These are phyloP conservation scores for Apodemia hepburni DNA, from an alignment of 2,888 invertebrate species.

Conservation along the genomic window DNA sequence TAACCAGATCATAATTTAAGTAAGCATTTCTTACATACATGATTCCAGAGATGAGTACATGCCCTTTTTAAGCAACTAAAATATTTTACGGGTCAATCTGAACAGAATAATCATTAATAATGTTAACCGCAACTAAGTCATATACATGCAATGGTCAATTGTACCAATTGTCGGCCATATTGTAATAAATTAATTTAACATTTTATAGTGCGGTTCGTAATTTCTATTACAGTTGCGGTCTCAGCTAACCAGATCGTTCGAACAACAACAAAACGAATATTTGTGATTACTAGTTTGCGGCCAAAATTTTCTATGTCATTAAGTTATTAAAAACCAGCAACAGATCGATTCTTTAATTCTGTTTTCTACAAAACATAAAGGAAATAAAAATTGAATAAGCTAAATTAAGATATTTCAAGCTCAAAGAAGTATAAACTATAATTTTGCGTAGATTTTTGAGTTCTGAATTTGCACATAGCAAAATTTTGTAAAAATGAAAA, in stretches of 20 bases:
- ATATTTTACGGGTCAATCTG: no score
- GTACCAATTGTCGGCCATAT: neutral
- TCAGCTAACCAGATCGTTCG: neutral
- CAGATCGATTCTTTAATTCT: neutral
- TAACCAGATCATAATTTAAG: no score
- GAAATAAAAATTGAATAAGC: neutral
- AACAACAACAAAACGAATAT: neutral
- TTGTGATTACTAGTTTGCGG: slow-evolving; percentile 4
- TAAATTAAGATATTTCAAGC: no score
- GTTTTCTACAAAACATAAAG: no score
- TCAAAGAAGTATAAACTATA: no score
- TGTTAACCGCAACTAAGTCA: neutral
- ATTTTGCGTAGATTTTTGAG: no score
- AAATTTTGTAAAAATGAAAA: no score
- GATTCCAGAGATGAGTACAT: no score
- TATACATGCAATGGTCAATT: neutral
- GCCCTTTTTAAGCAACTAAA: no score
- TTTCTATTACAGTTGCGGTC: slow-evolving; percentile 9
- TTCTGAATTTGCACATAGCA: no score
- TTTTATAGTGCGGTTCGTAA: neutral
- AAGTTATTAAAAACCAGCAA: neutral
- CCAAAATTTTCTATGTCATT: slow-evolving; percentile 4
- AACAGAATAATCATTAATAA: neutral
- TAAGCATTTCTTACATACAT: no score
- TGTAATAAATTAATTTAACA: slow-evolving; percentile 7